Conservation (phyloP, 2,797 vertebrate genomes). For the Gymnopithys bicolor region DNA sequence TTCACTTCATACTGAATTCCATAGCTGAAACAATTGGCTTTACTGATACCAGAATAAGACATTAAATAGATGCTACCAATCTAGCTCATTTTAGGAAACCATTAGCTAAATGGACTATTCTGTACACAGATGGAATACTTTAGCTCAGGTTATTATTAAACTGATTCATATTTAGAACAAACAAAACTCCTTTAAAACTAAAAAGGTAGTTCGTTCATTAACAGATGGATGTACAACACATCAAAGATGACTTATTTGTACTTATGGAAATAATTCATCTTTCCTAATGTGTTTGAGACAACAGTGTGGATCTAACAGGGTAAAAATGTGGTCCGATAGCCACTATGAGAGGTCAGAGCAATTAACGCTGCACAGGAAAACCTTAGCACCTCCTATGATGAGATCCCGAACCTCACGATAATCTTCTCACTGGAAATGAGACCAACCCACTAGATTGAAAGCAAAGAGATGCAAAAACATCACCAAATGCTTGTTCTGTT, state of each 20-base stretch:
- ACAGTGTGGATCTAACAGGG: neutral
- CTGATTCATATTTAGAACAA: neutral
- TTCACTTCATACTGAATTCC: neutral
- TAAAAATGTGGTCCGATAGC: neutral
- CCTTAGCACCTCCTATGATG: neutral
- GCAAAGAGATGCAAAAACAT: neutral
- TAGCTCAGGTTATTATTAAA: neutral
- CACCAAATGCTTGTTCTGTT: neutral
- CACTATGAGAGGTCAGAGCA: neutral
- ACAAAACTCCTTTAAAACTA: neutral
- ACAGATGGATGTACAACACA: neutral
- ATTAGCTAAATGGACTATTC: neutral
- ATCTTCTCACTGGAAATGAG: neutral
- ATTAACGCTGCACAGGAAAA: neutral
- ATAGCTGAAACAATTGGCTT: neutral
- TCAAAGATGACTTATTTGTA: neutral
- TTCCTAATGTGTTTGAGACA: neutral
- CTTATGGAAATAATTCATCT: neutral
- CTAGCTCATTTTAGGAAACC: slow-evolving; percentile 8
- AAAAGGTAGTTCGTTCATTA: neutral
- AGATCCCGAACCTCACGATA: neutral
- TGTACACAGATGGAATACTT: neutral
- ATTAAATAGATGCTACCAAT: neutral
- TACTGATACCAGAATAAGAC: neutral
- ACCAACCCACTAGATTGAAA: neutral